Base-by-base conservation (phyloP, 2,797 vertebrate genomes). In the Sciurus carolinensis region DNA sequence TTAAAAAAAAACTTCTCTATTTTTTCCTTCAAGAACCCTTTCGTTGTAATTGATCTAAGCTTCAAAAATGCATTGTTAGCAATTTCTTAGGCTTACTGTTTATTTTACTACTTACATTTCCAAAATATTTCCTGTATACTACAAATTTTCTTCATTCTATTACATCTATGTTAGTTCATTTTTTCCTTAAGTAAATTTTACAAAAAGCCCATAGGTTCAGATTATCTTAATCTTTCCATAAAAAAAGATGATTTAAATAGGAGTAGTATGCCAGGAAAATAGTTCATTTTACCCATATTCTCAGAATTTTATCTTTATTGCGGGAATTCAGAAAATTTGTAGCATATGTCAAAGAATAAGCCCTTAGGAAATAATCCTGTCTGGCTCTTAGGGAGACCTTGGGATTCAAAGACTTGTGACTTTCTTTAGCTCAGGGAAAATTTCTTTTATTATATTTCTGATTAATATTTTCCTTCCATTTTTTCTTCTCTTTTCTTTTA, bases 101-200 rank as follows among this genome's bases (percentile, higher is more conserved):
- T 69, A 69, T 81, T 90, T 76, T 66, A 59, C 7, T 76, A 50
- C 15, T 75, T 76, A 91, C 76, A 67, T 62, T 82, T 36, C 71
- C 69, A 44, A 91, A 82, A 59, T 66, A 26, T 73, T 91, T 92
- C 11, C 17, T 73, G 12, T 13, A 15, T 90, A 54, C 3, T 57
- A 76, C 1, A 84, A 77, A 77, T 92, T 84, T 0, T 12, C 62
- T 81, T 62, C 14, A 36, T 95, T 90, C 50, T 73, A 10, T 59
- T 95, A 66, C 3, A 93, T 47, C 57, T 92, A 39, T 47, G 5
- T 84, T 87, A 66, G 52, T 79, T 85, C 36, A 9, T 71, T 76
- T 81, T 81, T 71, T 76, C 50, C 54, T 79, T 47, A 82, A 90
- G 64, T 96, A 84, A 36, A 36, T 80, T 85, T 92, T 76, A 90